These are phyloP conservation scores for Canis aureus DNA, from an alignment of 2,113 vertebrate species.

Conservation along the genomic window DNA sequence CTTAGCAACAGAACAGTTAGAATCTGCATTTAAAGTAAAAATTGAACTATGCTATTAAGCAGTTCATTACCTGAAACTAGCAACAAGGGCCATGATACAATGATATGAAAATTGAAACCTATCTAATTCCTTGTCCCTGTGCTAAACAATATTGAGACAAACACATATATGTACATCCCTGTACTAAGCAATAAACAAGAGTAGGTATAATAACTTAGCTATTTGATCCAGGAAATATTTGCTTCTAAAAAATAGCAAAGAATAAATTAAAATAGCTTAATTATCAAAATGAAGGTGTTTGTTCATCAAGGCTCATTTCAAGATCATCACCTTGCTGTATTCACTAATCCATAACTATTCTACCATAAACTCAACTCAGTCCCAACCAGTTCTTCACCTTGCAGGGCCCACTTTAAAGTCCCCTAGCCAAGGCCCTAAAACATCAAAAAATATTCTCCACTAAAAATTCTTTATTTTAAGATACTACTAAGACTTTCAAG, in stretches of 20 bases:
- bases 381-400: not conserved
- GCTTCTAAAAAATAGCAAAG: not conserved
- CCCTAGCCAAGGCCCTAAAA: not conserved
- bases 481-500: not conserved
- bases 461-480: not conserved
- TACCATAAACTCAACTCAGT: not conserved
- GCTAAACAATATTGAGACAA: not conserved
- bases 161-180: not conserved
- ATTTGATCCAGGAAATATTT: not conserved
- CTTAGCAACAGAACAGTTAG: not conserved
- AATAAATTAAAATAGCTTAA: not conserved
- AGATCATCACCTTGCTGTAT: not conserved
- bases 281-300: not conserved
- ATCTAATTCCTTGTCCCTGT: not conserved
- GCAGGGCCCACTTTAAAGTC: not conserved
- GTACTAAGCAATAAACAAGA: not conserved
- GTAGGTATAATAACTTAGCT: not conserved
- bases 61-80: not conserved
- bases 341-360: not conserved
- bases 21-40: not conserved
- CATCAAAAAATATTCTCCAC: not conserved
- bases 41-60: not conserved
- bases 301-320: not conserved
- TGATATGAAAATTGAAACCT: not conserved
- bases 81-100: not conserved